Evolutionary conservation across 2,113 vertebrate species (phyloP).

Genomic region (Calypte anna): DNA sequence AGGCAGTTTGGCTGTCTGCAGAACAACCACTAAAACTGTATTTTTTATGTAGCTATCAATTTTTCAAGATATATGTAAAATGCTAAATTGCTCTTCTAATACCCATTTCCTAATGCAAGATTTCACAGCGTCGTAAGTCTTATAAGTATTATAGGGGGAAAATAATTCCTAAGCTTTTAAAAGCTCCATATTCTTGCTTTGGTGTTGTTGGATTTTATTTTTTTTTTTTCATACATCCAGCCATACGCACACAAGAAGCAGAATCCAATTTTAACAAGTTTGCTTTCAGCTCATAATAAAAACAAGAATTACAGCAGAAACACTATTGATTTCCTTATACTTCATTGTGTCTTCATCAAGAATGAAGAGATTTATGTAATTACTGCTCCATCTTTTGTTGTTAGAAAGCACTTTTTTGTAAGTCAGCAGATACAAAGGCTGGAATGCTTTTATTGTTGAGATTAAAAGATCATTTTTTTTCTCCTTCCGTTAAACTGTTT

Average conservation of each 20-base stretch:
- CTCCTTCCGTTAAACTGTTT: slow-evolving; percentile 69
- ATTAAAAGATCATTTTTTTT: slow-evolving; percentile 77
- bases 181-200: slow-evolving; percentile 64
- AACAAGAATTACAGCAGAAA: slow-evolving; percentile 76
- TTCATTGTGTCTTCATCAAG: slow-evolving; percentile 83
- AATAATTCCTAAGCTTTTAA: slow-evolving; percentile 68
- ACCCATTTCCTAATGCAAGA: slow-evolving; percentile 63
- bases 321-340: slow-evolving; percentile 79
- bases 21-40: slow-evolving; percentile 14
- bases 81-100: slow-evolving; percentile 21
- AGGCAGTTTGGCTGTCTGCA: slow-evolving; percentile 46
- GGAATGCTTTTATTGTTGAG: slow-evolving; percentile 78
- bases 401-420: slow-evolving; percentile 80
- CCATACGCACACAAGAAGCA: slow-evolving; percentile 36
- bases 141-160: slow-evolving; percentile 40
- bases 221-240: slow-evolving; percentile 2
- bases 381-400: slow-evolving; percentile 83
- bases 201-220: slow-evolving; percentile 64
- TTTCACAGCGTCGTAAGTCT: slow-evolving; percentile 57
- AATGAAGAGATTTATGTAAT: slow-evolving; percentile 86
- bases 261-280: slow-evolving; percentile 85
- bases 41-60: slow-evolving; percentile 28
- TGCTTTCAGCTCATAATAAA: slow-evolving; percentile 80
- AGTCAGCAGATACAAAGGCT: slow-evolving; percentile 84
- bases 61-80: slow-evolving; percentile 48